A percentile compares a stretch with the other conserved stretches of the same genome.
Evolutionary conservation across 2,113 vertebrate species (phyloP).

Genomic region (Notarius quadriscutis): DNA sequence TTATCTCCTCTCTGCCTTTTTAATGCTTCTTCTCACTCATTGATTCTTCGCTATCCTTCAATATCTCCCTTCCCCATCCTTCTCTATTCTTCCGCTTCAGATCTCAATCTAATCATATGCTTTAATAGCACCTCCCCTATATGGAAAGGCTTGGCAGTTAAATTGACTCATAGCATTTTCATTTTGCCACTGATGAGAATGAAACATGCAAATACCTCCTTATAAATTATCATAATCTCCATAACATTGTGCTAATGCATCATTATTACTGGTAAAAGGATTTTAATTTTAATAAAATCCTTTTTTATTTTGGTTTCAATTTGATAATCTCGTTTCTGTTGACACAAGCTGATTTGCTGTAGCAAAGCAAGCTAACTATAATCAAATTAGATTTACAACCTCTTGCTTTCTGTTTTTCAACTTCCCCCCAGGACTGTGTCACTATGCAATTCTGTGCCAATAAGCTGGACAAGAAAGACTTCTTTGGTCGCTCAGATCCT

Average conservation of each 20-base stretch:
- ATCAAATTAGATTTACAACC: slow-evolving; percentile 52
- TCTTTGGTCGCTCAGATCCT: slow-evolving; percentile 90
- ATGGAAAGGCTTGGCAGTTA: slow-evolving; percentile 52
- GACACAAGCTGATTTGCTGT: neutral
- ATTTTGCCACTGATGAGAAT: slow-evolving; percentile 62
- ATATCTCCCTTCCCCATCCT: neutral
- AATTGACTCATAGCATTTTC: slow-evolving; percentile 54
- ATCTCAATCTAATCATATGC: slow-evolving; percentile 16
- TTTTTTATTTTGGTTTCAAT: slow-evolving; percentile 54
- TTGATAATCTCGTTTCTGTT: slow-evolving; percentile 57
- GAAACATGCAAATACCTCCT: slow-evolving; percentile 56
- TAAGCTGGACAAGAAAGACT: slow-evolving; percentile 93
- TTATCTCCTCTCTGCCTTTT: slow-evolving; percentile 22
- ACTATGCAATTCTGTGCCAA: slow-evolving; percentile 93
- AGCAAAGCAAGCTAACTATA: slow-evolving; percentile 50
- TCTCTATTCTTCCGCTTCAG: neutral
- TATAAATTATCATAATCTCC: slow-evolving; percentile 68
- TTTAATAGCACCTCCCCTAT: slow-evolving; percentile 19
- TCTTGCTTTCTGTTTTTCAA: slow-evolving; percentile 26
- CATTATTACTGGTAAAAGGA: slow-evolving; percentile 63
- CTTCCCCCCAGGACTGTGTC: slow-evolving; percentile 76
- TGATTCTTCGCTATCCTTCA: slow-evolving; percentile 10
- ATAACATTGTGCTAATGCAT: slow-evolving; percentile 67
- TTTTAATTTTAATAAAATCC: no score
- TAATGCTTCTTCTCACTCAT: slow-evolving; percentile 36